Conservation (phyloP, 2,888 invertebrate species). For the Colostygia pectinataria region DNA sequence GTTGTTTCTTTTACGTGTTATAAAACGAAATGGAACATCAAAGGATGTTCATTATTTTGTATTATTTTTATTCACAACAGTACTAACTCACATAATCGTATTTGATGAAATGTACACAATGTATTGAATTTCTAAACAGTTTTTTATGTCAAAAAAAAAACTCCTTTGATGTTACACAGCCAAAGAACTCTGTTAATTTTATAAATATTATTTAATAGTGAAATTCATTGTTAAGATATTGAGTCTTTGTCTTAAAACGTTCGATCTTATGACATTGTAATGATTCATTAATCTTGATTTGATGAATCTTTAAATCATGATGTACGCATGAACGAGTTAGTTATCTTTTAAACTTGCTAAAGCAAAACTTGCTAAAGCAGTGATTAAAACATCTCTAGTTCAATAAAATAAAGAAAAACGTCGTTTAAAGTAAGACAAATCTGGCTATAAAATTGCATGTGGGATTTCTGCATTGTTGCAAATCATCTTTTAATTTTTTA, state of each 20-base stretch:
- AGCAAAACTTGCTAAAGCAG: too few species aligned
- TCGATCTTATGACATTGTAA: conserved; percentile 56
- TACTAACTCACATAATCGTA: too few species aligned
- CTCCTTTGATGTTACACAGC: conserved; percentile 61
- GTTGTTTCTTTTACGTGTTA: conserved; percentile 17
- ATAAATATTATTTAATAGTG: conserved; percentile 47
- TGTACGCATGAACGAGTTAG: background rate
- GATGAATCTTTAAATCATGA: background rate
- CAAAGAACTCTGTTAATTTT: conserved; percentile 54
- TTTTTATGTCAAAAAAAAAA: conserved; percentile 3
- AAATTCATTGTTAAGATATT: conserved; percentile 43
- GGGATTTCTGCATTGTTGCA: too few species aligned
- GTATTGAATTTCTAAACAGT: too few species aligned
- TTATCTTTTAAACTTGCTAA: too few species aligned
- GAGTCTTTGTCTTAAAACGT: conserved; percentile 52
- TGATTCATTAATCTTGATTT: background rate
- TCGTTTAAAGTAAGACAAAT: too few species aligned
- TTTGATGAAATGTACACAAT: too few species aligned
- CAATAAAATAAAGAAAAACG: too few species aligned
- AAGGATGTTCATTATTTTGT: conserved; percentile 17
- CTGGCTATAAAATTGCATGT: too few species aligned
- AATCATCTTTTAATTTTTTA: too few species aligned
- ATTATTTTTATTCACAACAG: background rate
- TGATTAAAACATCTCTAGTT: too few species aligned
- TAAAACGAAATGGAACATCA: conserved; percentile 27